These are phyloP conservation scores for Chaetogeoica ovagalla DNA, from an alignment of 2,888 invertebrate genomes.

Conservation along the genomic window DNA sequence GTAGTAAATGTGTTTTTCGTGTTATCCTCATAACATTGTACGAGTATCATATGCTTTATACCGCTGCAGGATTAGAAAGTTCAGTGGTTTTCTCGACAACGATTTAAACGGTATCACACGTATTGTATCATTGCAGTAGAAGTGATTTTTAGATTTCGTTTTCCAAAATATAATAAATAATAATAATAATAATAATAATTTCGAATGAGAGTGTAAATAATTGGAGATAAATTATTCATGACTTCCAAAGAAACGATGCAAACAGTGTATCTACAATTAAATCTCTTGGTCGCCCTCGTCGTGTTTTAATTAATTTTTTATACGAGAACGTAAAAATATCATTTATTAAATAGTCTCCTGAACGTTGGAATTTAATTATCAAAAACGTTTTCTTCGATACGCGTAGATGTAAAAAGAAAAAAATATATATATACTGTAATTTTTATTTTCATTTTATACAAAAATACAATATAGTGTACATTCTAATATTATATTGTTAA, in stretches of 20 bases:
- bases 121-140: background rate
- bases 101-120: background rate
- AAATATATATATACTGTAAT: no score
- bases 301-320: conserved; percentile 12
- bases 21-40: background rate
- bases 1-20: conserved; percentile 24
- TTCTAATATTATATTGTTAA: no score
- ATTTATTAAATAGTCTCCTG: background rate
- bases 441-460: no score
- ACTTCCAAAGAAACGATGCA: background rate
- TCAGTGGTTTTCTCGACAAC: background rate
- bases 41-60: background rate
- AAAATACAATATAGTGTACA: no score
- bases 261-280: background rate
- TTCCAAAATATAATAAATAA: background rate
- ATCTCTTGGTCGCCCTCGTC: background rate
- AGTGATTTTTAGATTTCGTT: background rate
- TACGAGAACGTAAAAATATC: background rate
- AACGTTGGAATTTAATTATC: background rate
- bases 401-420: no score
- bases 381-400: background rate
- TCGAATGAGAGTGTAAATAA: background rate
- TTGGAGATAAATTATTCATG: background rate
- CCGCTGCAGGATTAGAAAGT: background rate
- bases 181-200: no score